Evolutionary conservation across 1,140 invertebrate genomes (phyloP).

Genomic region (Danaus plexippus): DNA sequence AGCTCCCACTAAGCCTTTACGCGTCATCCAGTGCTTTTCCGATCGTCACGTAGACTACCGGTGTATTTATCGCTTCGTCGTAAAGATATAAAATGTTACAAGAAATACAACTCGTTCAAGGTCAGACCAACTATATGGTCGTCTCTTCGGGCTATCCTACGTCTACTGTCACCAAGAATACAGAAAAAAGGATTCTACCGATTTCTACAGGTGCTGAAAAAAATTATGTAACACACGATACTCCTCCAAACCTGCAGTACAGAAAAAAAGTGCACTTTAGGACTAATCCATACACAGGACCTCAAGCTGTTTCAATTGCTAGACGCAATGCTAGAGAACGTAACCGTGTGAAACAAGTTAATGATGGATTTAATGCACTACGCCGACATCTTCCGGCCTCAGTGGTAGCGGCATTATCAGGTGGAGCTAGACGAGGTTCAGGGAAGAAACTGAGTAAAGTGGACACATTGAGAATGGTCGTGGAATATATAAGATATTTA

Average conservation of each 20-base stretch:
- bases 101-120: constrained; percentile 70
- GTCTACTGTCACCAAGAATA: constrained; percentile 45
- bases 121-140: constrained; percentile 73
- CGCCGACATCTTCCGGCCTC: constrained; percentile 88
- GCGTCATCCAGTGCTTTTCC: constrained; percentile 50
- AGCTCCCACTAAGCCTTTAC: constrained; percentile 56
- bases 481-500: constrained; percentile 93
- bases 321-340: constrained; percentile 93
- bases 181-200: constrained; percentile 67
- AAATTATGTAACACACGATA: constrained; percentile 65
- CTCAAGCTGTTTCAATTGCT: constrained; percentile 87
- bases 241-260: constrained; percentile 71
- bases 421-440: constrained; percentile 77
- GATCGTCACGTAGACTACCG: constrained; percentile 48
- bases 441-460: constrained; percentile 96
- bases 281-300: constrained; percentile 74
- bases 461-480: constrained; percentile 93
- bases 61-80: constrained; percentile 37
- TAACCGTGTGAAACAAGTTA: constrained; percentile 96
- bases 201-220: constrained; percentile 72
- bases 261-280: constrained; percentile 82
- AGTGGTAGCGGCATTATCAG: constrained; percentile 80
- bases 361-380: constrained; percentile 92
- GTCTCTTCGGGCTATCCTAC: constrained; percentile 66
- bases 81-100: constrained; percentile 65